These are phyloP conservation scores for Tiphia femorata DNA, from an alignment of 2,888 invertebrate species.

Conservation along the genomic window DNA sequence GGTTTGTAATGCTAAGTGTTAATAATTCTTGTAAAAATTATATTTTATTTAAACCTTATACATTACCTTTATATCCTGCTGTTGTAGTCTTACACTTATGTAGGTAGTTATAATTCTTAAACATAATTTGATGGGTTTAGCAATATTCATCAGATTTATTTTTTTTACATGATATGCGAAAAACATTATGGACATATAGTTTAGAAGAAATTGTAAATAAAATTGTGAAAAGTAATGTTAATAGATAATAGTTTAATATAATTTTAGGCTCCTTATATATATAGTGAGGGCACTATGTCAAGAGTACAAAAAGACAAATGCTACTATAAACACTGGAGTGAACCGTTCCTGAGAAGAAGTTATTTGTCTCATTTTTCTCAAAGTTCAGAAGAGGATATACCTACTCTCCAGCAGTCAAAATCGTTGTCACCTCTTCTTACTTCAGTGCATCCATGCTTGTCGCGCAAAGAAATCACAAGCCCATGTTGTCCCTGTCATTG, in stretches of 20 bases:
- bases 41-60: conserved; percentile 12
- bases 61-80: not conserved
- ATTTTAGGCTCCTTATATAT: too few relatives aligned
- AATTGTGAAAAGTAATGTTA: too few relatives aligned
- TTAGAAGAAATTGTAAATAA: too few relatives aligned
- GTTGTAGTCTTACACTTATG: too few relatives aligned
- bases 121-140: too few relatives aligned
- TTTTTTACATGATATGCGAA: too few relatives aligned
- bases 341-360: conserved; percentile 33
- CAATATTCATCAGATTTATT: too few relatives aligned
- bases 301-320: conserved; percentile 20
- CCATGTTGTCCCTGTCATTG: conserved; percentile 24
- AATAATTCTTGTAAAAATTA: conserved; percentile 3
- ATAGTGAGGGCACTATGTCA: conserved; percentile 31
- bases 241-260: too few relatives aligned
- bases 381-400: conserved; percentile 38
- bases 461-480: not conserved
- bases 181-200: too few relatives aligned
- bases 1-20: conserved; percentile 47
- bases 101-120: too few relatives aligned
- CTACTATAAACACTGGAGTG: conserved; percentile 37
- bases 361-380: conserved; percentile 20
- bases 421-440: conserved; percentile 27
- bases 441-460: not conserved
- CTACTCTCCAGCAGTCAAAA: conserved; percentile 26